Conservation (phyloP, 2,888 invertebrate genomes). For the Cephalotes varians region DNA sequence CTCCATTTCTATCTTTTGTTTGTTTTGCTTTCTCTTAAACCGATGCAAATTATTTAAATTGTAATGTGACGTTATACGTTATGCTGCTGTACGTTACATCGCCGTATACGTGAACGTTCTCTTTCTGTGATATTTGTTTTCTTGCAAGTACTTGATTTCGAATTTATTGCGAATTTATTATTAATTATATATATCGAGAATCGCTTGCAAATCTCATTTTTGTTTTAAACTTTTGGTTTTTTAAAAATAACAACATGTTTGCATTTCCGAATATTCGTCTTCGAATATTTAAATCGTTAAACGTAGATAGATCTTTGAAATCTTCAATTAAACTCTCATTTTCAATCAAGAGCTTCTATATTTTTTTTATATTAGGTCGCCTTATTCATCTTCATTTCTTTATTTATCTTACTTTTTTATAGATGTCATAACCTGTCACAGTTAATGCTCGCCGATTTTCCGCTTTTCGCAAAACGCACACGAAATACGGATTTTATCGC, state of each 20-base stretch:
- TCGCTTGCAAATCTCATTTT: background rate
- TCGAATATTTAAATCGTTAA: background rate
- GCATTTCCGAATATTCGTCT: background rate
- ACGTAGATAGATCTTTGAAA: background rate
- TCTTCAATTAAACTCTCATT: background rate
- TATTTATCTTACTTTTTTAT: slow-evolving; percentile 9
- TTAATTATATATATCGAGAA: background rate
- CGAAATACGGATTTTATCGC: background rate
- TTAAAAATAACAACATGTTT: background rate
- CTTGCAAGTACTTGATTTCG: background rate
- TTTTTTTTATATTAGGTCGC: background rate
- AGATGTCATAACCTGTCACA: background rate
- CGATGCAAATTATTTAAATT: slow-evolving; percentile 3
- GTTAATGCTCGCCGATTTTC: background rate
- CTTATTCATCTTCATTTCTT: background rate
- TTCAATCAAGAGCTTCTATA: background rate
- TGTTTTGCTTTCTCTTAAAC: background rate
- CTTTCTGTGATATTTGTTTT: background rate
- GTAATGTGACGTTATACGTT: background rate
- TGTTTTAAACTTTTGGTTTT: background rate
- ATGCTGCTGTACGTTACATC: background rate
- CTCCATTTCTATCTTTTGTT: background rate
- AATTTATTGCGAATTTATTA: background rate
- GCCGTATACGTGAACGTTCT: background rate
- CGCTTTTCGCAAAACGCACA: background rate